Base-by-base conservation (phyloP, 2,888 invertebrate species). In the Idaea aversata region DNA sequence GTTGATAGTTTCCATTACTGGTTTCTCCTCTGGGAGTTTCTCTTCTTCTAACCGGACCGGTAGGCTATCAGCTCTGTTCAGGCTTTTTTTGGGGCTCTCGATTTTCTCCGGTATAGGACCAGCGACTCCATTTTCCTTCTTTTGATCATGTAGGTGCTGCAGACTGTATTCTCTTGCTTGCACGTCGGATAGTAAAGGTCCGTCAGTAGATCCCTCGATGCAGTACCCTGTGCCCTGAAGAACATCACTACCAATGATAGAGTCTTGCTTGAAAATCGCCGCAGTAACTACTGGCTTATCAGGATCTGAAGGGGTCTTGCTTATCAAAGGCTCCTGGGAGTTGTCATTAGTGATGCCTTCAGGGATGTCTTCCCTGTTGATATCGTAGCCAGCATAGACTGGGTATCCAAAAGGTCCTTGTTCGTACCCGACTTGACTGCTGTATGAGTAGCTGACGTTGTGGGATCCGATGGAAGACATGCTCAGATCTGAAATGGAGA, bases 401-500 rank as follows among this genome's bases (percentile, higher is more conserved):
- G 95, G 94, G 79, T 96, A 96, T 6, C 95, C 96, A 68, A 95
- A 95, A 67, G 94, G 94, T 58, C 96, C 96, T 74, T 95, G 94
- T 65, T 96, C 96, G 80, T 97, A 97, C 35, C 96, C 95, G 75
- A 95, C 92, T 86, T 97, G 97, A 82, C 96, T 97, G 65, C 97
- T 96, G 81, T 97, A 97, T 61, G 95, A 94, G 83, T 97, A 96
- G 69, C 95, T 96, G 15, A 95, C 95, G 82, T 96, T 96, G 65
- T 95, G 95, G 57, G 95, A 95, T 15, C 95, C 95, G 61, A 94
- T 93, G 36, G 96, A 96, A 15, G 95, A 95, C 79, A 96, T 94
- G 79, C 96, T 96, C 0, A 96, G 92, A 80, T 97, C 96, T 5
- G 97, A 97, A 79, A 97, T 97, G 5, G 97, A 96, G 3, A 97